Base-by-base conservation (phyloP, 2,888 invertebrate genomes). In the Drosophila atroscutellata region DNA sequence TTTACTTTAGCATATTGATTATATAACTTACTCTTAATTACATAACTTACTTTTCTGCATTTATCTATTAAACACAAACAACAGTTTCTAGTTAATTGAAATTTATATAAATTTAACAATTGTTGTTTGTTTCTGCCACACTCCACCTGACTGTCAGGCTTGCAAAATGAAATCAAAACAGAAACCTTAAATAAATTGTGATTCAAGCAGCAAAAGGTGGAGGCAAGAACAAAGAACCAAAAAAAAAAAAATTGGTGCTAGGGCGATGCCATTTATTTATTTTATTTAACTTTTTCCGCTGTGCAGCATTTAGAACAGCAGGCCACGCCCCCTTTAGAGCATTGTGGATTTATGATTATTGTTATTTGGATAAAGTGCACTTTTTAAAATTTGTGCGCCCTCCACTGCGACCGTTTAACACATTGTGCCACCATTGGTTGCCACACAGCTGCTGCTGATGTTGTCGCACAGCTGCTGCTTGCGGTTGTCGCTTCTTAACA, bases 271-370 rank as follows among this genome's bases (percentile, higher is more conserved):
- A 18, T 49, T 39, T 20, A 32, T 24, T 20, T 36, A 20, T 13
- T 45, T 42, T 42, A 42, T 57, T 45, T 54, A 3, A 39, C 20
- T 20, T 34, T 36, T 11, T 45, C 13, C 18, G 13, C 30, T 32
- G 42, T 52, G 32, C 52, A 11, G 60, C 62, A 50, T 64, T 68
- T 62, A 24, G 45, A 24, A 18, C 58, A 66, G 63, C 68, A 42
- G 65, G 73, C 58, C 65, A 52, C 65, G 49, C 73, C 58, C 58
- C 26, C 55, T 37, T 15, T 39, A 11, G 34, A 39, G 20, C 11
- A 36, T 60, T 62, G 63, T 70, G 60, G 75, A 75, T 80, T 80
- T 75, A 77, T 73, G 72, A 73, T 75, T 75, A 75, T 82, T 83
- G 68, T 80, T 77, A 73, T 85, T 82, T 72, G 70, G 47, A 64